Evolutionary conservation across 2,888 invertebrate species (phyloP), one percentile per base, ranked within the genome.

Genomic region (Prosapia bicincta): DNA sequence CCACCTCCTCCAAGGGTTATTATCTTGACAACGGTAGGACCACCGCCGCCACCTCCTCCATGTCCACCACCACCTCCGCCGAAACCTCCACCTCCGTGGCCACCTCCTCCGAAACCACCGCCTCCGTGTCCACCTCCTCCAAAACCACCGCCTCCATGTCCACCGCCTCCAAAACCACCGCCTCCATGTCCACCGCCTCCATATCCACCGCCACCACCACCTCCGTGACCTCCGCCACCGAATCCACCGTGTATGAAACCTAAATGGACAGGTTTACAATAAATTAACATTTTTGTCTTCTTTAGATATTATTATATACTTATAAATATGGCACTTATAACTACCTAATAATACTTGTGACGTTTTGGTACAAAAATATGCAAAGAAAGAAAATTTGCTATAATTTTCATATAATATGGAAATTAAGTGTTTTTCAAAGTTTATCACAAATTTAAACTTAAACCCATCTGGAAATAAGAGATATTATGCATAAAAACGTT

Each of bases 91-190:
- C 72, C 71, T 10, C 38, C 43, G 13, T 65, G 1, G 15, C 23
- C 28, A 54, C 68, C 43, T n/a, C 26, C 32, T 24, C 68, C 68
- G 7, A 38, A 32, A n/a, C 65, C 67, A 25, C 54, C 26, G 43
- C 30, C 28, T 72, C 30, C 68, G 9, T 66, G 28, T 9, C 54
- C n/a, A 9, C 66, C 70, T 26, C n/a, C n/a, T n/a, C n/a, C n/a
- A n/a, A n/a, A n/a, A n/a, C 70, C 25, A 20, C 72, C 76, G 72
- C 71, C 74, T 66, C 73, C 66, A 67, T 74, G 67, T 72, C 69
- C 71, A 73, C 69, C 79, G 66, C 66, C 69, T 72, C 76, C 28
- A 76, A 74, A 78, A 78, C 71, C 30, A 77, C 79, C 77, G 69
- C 75, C 69, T 28, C 75, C 76, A 54, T 67, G 73, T 38, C 71